These are phyloP conservation scores for Pterois miles DNA, from an alignment of 2,797 vertebrate genomes.

Conservation along the genomic window DNA sequence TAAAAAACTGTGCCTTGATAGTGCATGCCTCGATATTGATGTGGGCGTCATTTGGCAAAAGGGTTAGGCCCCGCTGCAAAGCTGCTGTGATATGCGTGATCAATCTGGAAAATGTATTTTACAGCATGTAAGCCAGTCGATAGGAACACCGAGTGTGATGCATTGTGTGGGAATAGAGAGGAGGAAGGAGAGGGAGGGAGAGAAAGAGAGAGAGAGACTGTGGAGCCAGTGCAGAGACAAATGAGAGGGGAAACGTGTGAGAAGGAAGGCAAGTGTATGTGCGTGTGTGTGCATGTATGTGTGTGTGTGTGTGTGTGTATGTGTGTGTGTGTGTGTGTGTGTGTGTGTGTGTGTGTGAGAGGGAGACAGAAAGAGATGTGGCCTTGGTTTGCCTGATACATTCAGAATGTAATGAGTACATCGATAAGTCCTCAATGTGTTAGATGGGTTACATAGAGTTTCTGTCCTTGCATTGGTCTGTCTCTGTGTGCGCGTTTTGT, in stretches of 20 bases:
- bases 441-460: constrained; percentile 61
- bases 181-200: constrained; percentile 30
- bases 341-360: constrained; percentile 23
- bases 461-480: constrained; percentile 55
- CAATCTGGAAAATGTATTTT: constrained; percentile 82
- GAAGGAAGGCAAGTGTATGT: constrained; percentile 21
- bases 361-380: constrained; percentile 54
- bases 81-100: constrained; percentile 84
- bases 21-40: constrained; percentile 74
- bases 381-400: constrained; percentile 68
- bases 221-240: constrained; percentile 56
- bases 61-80: constrained; percentile 76
- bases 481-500: constrained; percentile 31
- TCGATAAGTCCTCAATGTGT: constrained; percentile 75
- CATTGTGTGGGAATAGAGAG: constrained; percentile 79
- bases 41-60: constrained; percentile 79
- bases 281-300: constrained; percentile 16
- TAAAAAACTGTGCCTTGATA: constrained; percentile 64
- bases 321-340: constrained; percentile 5
- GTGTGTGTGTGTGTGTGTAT: constrained; percentile 29
- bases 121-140: constrained; percentile 78
- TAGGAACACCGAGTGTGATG: constrained; percentile 83
- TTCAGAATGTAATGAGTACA: constrained; percentile 74
- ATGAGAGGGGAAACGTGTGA: constrained; percentile 52
- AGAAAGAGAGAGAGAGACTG: constrained; percentile 21